A percentile compares a stretch with the other conserved stretches of the same genome.
Evolutionary conservation across 2,888 invertebrate species (phyloP).

Genomic region (Tethea ocularis): DNA sequence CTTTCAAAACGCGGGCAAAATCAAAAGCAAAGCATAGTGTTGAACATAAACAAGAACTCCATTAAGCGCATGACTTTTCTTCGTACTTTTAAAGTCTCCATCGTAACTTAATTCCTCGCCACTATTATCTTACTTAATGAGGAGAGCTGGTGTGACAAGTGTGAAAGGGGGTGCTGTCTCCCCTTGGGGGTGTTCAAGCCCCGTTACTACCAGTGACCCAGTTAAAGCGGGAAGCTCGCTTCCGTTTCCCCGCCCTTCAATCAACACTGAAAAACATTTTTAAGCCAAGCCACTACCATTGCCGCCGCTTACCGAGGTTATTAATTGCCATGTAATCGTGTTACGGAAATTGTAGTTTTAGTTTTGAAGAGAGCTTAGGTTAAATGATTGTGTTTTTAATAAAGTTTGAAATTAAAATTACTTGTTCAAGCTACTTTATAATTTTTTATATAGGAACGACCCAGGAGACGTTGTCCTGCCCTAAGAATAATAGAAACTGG

Average conservation of each 20-base stretch:
- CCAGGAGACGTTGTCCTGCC: too few species aligned
- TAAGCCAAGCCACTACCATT: background rate
- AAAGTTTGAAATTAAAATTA: too few species aligned
- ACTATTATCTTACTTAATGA: slow-evolving; percentile 40
- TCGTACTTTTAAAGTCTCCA: background rate
- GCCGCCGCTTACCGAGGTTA: background rate
- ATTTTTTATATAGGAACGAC: too few species aligned
- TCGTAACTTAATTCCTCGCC: slow-evolving; percentile 16
- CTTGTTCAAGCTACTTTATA: too few species aligned
- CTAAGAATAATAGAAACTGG: too few species aligned
- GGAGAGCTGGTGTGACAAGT: slow-evolving; percentile 40
- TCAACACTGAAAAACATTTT: slow-evolving; percentile 39
- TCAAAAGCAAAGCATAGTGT: slow-evolving; percentile 12
- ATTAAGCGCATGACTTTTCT: background rate
- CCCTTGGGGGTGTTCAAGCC: slow-evolving; percentile 18
- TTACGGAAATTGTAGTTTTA: background rate
- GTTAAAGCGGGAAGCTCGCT: slow-evolving; percentile 40
- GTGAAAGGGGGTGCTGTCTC: slow-evolving; percentile 24
- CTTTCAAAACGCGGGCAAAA: slow-evolving; percentile 16
- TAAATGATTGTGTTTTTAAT: too few species aligned
- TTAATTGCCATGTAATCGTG: background rate
- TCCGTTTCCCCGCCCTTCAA: slow-evolving; percentile 43
- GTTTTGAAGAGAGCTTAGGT: background rate
- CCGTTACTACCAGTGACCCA: slow-evolving; percentile 38
- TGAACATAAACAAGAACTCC: slow-evolving; percentile 13